These are phyloP conservation scores for Drosophila teissieri DNA, from an alignment of 1,140 invertebrate species.

Conservation along the genomic window DNA sequence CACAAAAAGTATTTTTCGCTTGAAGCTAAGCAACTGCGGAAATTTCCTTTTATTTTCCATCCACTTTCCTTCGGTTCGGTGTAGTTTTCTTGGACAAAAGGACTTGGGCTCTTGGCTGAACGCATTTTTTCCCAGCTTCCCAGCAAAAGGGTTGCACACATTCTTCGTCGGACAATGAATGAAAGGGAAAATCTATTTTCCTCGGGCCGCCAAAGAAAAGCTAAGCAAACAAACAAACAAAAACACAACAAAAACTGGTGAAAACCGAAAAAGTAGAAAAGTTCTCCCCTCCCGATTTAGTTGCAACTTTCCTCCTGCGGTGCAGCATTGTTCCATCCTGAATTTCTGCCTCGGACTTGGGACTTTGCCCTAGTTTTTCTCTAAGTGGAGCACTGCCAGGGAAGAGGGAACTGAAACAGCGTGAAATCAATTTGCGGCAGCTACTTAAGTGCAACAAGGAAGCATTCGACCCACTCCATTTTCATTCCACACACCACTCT, in stretches of 20 bases:
- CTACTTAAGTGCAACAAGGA: slow-evolving; percentile 79
- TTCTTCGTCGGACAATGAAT: slow-evolving; percentile 32
- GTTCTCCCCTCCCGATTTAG: slow-evolving; percentile 15
- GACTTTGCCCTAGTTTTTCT: slow-evolving; percentile 7
- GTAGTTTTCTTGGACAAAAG: slow-evolving; percentile 36
- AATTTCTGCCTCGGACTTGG: slow-evolving; percentile 17
- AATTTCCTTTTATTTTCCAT: slow-evolving; percentile 52
- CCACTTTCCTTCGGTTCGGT: slow-evolving; percentile 32
- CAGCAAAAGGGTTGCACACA: slow-evolving; percentile 49
- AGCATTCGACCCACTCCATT: slow-evolving; percentile 46
- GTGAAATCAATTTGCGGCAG: slow-evolving; percentile 82
- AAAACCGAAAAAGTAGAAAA: slow-evolving; percentile 17
- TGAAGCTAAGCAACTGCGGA: slow-evolving; percentile 22
- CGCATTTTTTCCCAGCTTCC: slow-evolving; percentile 64
- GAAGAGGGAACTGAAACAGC: slow-evolving; percentile 44
- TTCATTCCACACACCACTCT: slow-evolving; percentile 35
- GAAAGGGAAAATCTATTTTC: slow-evolving; percentile 67
- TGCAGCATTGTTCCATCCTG: slow-evolving; percentile 54
- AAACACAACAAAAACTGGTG: slow-evolving; percentile 20
- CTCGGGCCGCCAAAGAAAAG: slow-evolving; percentile 45
- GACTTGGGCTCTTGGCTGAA: slow-evolving; percentile 19
- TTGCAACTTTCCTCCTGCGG: slow-evolving; percentile 43
- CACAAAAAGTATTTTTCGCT: slow-evolving; percentile 57
- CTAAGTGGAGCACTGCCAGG: slow-evolving; percentile 57
- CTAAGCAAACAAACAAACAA: slow-evolving; percentile 54